A percentile compares a stretch with the other conserved stretches of the same genome.
Conservation (phyloP, 2,888 invertebrate genomes). For the Brachyopa scutellaris region DNA sequence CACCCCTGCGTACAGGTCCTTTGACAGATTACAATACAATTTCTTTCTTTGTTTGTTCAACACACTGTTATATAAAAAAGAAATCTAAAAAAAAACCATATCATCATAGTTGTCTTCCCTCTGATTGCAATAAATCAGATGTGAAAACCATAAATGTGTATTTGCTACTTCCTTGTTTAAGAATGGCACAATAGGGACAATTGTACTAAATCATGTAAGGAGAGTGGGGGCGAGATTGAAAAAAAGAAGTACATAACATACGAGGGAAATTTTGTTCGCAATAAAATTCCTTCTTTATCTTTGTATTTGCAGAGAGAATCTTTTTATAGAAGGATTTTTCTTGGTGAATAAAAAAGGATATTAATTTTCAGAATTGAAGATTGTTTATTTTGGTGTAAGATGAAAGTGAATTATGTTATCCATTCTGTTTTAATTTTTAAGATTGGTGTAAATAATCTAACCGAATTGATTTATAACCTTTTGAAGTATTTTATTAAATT, state of each 20-base stretch:
- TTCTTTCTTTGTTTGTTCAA: constrained; percentile 20
- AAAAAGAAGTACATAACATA: constrained; percentile 25
- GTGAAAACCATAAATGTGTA: constrained; percentile 66
- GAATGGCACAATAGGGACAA: constrained; percentile 63
- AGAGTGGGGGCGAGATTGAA: not conserved
- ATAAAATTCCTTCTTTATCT: constrained; percentile 39
- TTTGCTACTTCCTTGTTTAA: constrained; percentile 67
- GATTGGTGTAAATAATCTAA: constrained; percentile 11
- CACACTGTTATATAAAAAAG: constrained; percentile 47
- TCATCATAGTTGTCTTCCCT: constrained; percentile 58
- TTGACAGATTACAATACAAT: constrained; percentile 32
- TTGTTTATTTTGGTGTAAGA: constrained; percentile 24
- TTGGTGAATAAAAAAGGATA: constrained; percentile 5
- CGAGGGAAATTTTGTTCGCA: constrained; percentile 33
- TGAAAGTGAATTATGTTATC: constrained; percentile 34
- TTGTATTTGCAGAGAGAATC: constrained; percentile 13
- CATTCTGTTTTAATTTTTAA: constrained; percentile 31
- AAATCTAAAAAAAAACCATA: constrained; percentile 41
- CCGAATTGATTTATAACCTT: not conserved
- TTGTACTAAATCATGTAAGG: constrained; percentile 63
- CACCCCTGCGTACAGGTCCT: too few species aligned
- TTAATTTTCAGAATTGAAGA: constrained; percentile 30
- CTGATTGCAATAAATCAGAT: constrained; percentile 69
- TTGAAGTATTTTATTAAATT: not conserved
- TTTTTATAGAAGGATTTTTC: not conserved